Percentiles rank a stretch among this genome's conserved stretches.
These are phyloP conservation scores for Zoanthus gigantus DNA, from an alignment of 92 coral and sea anemone genomes.

Conservation along the genomic window DNA sequence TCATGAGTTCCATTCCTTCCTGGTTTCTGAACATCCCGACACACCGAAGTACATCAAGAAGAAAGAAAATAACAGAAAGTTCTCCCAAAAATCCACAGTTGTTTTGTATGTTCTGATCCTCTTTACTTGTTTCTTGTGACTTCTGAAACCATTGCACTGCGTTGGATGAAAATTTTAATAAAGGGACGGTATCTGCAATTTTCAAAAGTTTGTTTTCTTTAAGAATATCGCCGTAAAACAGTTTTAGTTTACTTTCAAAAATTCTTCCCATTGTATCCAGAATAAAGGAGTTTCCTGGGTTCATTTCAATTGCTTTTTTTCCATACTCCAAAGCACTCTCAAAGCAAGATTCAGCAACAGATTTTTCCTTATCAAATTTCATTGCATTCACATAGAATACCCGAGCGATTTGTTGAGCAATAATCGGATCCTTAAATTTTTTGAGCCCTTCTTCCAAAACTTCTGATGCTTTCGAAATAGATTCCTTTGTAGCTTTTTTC, in stretches of 20 bases:
- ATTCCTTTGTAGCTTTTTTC: conserved; percentile 32
- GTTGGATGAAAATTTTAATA: conserved; percentile 4
- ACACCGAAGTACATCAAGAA: conserved; percentile 59
- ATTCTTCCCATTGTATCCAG: conserved; percentile 66
- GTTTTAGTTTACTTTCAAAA: conserved; percentile 41
- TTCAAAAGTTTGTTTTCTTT: not conserved
- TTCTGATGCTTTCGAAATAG: conserved; percentile 35
- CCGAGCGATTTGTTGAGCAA: conserved; percentile 61
- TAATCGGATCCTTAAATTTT: conserved; percentile 48
- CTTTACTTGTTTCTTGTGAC: conserved; percentile 19
- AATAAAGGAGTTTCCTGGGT: conserved; percentile 13
- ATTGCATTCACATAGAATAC: conserved; percentile 55
- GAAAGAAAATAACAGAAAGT: conserved; percentile 54
- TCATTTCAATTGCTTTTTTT: conserved; percentile 7
- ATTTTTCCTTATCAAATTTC: not conserved
- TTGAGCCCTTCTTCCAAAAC: conserved; percentile 47
- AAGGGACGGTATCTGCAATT: not conserved
- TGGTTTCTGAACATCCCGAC: conserved; percentile 32
- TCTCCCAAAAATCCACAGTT: conserved; percentile 38
- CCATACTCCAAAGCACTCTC: not conserved
- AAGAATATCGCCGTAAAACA: not conserved
- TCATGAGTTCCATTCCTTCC: conserved; percentile 25
- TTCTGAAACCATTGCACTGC: conserved; percentile 45
- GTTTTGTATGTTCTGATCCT: conserved; percentile 32
- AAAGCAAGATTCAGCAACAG: conserved; percentile 4